Percentiles rank a stretch among this genome's conserved stretches.
These are phyloP conservation scores for Galerucella pusilla DNA, from an alignment of 2,888 invertebrate species.

Conservation along the genomic window DNA sequence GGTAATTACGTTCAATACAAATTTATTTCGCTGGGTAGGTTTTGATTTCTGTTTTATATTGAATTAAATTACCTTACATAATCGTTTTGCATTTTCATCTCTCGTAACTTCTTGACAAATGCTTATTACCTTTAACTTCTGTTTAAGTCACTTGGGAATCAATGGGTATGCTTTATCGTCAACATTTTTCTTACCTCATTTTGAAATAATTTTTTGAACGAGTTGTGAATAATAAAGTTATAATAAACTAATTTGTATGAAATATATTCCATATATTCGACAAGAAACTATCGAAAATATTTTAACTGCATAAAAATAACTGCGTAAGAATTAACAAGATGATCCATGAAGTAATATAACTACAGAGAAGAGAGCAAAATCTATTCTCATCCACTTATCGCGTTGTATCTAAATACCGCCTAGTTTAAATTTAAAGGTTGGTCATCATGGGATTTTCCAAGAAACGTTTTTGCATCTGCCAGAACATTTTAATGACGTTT, in stretches of 20 bases:
- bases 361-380: slow-evolving; percentile 5
- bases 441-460: slow-evolving; percentile 37
- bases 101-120: too few relatives aligned
- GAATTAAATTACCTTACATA: too few relatives aligned
- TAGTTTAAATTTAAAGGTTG: slow-evolving; percentile 34
- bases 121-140: too few relatives aligned
- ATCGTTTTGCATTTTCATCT: too few relatives aligned
- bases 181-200: too few relatives aligned
- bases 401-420: slow-evolving; percentile 26
- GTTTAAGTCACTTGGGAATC: too few relatives aligned
- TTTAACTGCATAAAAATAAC: neutral
- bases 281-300: neutral
- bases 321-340: neutral
- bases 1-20: too few relatives aligned
- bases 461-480: slow-evolving; percentile 30
- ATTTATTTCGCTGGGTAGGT: too few relatives aligned
- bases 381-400: slow-evolving; percentile 20
- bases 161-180: too few relatives aligned
- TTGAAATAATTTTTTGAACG: too few relatives aligned
- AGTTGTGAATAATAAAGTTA: neutral
- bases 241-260: neutral
- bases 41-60: too few relatives aligned
- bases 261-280: neutral
- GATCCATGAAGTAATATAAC: slow-evolving; percentile 8
- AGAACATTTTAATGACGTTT: slow-evolving; percentile 31